Conservation (phyloP, 1,140 invertebrate genomes). For the Sitodiplosis mosellana region DNA sequence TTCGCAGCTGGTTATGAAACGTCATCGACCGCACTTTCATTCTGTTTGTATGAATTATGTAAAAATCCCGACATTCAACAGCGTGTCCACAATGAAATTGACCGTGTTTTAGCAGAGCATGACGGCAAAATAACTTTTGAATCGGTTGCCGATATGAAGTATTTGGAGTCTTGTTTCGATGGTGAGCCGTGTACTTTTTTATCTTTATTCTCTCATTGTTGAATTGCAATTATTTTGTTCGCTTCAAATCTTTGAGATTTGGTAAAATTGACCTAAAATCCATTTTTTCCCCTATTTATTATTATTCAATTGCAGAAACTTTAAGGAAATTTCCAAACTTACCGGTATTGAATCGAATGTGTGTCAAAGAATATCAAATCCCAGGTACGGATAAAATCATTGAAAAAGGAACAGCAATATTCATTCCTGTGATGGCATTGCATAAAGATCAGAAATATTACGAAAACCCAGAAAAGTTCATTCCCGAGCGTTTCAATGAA, state of each 20-base stretch:
- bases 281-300: slow-evolving; percentile 6
- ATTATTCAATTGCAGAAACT: slow-evolving; percentile 4
- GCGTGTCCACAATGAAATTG: slow-evolving; percentile 28
- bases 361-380: slow-evolving; percentile 16
- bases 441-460: slow-evolving; percentile 31
- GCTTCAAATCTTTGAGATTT: too few species aligned
- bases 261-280: too few species aligned
- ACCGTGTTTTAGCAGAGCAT: slow-evolving; percentile 24
- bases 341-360: neutral
- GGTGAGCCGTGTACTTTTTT: slow-evolving; percentile 13
- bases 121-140: slow-evolving; percentile 34
- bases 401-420: slow-evolving; percentile 19
- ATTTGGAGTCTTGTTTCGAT: slow-evolving; percentile 27
- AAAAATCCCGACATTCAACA: slow-evolving; percentile 27
- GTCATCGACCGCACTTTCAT: slow-evolving; percentile 25
- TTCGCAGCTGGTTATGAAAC: slow-evolving; percentile 22
- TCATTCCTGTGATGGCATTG: slow-evolving; percentile 27
- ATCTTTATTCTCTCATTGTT: neutral
- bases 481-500: neutral
- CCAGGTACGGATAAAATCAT: slow-evolving; percentile 20
- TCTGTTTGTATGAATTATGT: slow-evolving; percentile 28
- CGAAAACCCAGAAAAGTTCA: neutral
- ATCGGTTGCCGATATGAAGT: slow-evolving; percentile 33
- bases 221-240: neutral
- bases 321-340: neutral